Conservation (phyloP, 2,113 vertebrate genomes). For the Cynopterus brachyotis region DNA sequence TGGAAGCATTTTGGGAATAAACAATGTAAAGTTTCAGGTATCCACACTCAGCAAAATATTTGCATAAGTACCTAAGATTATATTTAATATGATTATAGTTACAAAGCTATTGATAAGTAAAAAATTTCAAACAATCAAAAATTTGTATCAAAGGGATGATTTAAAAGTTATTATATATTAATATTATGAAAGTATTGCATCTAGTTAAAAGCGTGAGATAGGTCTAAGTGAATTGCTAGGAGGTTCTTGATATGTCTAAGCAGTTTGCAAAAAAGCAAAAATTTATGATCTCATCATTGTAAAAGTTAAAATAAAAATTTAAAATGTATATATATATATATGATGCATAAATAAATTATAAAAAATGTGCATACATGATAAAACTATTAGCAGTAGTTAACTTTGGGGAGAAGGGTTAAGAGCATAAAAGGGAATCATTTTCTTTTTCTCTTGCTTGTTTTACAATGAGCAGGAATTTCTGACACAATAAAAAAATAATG, state of each 20-base stretch:
- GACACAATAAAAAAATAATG: not conserved
- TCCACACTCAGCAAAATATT: not conserved
- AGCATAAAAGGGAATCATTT: not conserved
- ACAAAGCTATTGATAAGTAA: not conserved
- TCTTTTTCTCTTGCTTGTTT: not conserved
- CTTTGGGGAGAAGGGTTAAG: not conserved
- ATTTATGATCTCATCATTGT: not conserved
- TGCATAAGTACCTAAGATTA: not conserved
- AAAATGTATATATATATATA: not conserved
- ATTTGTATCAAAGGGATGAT: not conserved
- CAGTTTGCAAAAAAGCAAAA: not conserved
- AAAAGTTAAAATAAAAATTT: slow-evolving; percentile 24
- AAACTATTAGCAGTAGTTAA: not conserved
- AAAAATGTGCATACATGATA: not conserved
- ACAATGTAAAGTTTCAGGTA: not conserved
- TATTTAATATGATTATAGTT: not conserved
- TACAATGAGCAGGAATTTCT: not conserved
- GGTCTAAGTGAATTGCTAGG: not conserved
- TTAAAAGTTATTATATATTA: slow-evolving; percentile 2
- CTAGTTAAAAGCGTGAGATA: not conserved
- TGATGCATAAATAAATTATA: not conserved
- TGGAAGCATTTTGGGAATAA: not conserved
- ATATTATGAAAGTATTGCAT: not conserved
- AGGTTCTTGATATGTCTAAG: not conserved
- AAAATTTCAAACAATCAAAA: slow-evolving; percentile 8